Evolutionary conservation across 1,140 invertebrate genomes (phyloP).

Genomic region (Cyclina sinensis): DNA sequence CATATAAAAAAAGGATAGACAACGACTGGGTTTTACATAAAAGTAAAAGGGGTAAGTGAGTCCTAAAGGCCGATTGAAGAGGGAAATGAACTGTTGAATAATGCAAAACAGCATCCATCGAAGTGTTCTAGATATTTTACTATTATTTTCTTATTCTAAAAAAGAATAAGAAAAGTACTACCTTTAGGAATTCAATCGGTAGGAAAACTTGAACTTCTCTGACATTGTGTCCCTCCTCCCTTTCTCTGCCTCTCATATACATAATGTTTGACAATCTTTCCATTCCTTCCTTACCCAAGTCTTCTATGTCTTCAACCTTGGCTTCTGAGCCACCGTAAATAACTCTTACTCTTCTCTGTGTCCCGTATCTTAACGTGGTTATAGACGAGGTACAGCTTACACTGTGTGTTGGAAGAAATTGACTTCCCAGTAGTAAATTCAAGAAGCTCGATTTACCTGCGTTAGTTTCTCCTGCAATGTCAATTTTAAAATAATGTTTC

Average conservation of each 20-base stretch:
- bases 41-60: no score
- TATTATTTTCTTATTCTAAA: no score
- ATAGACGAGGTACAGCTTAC: conserved; percentile 75
- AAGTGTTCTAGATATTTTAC: no score
- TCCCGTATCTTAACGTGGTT: conserved; percentile 73
- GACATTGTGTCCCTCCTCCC: conserved; percentile 60
- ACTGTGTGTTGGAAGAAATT: conserved; percentile 73
- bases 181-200: conserved; percentile 70
- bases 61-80: no score
- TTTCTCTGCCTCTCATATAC: conserved; percentile 52
- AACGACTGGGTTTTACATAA: no score
- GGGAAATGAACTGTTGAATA: no score
- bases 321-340: conserved; percentile 9
- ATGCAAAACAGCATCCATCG: no score
- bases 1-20: no score
- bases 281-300: conserved; percentile 3
- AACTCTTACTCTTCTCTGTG: conserved; percentile 6
- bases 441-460: conserved; percentile 78
- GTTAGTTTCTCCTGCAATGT: conserved; percentile 75
- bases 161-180: background rate
- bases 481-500: no score
- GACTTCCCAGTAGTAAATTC: conserved; percentile 75
- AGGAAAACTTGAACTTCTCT: conserved; percentile 69
- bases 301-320: conserved; percentile 17
- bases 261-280: conserved; percentile 19